phyloP scores from a whole-genome alignment of 2,888 invertebrate genomes.

The Nymphalis polychloros region DNA sequence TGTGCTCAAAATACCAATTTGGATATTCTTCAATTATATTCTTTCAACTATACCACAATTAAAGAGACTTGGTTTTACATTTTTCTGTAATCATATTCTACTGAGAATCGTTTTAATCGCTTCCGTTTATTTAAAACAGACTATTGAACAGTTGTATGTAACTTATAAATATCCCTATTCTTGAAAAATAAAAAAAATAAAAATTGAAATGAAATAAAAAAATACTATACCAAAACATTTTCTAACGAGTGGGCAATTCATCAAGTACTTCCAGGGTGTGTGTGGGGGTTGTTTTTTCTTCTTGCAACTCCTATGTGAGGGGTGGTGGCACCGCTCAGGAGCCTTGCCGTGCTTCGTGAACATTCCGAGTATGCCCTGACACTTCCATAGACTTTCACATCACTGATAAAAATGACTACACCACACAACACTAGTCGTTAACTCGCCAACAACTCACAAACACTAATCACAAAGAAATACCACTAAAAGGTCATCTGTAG shows the following conservation, averaged over 20 bases:
- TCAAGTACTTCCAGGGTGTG: constrained; percentile 82
- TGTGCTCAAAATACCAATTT: constrained; percentile 10
- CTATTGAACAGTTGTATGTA: no score
- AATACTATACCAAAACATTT: constrained; percentile 82
- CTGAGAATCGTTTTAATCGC: background rate
- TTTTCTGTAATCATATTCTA: background rate
- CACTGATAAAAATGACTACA: constrained; percentile 64
- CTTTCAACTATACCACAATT: no score
- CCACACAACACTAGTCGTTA: constrained; percentile 55
- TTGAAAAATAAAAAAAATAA: no score
- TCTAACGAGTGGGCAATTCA: constrained; percentile 83
- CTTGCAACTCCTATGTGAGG: constrained; percentile 73
- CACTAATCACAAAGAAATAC: constrained; percentile 63
- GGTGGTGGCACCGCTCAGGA: constrained; percentile 75
- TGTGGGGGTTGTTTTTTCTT: constrained; percentile 79
- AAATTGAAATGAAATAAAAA: constrained; percentile 40
- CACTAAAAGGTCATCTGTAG: constrained; percentile 73
- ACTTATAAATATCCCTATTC: no score
- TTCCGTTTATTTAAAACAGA: no score
- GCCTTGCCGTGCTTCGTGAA: constrained; percentile 78
- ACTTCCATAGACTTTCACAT: constrained; percentile 78
- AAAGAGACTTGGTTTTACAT: no score
- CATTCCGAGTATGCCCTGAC: constrained; percentile 74
- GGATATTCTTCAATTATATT: constrained; percentile 8
- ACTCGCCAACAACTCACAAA: constrained; percentile 58